Evolutionary conservation across 2,113 vertebrate species (phyloP).

Genomic region (Podocnemis expansa): DNA sequence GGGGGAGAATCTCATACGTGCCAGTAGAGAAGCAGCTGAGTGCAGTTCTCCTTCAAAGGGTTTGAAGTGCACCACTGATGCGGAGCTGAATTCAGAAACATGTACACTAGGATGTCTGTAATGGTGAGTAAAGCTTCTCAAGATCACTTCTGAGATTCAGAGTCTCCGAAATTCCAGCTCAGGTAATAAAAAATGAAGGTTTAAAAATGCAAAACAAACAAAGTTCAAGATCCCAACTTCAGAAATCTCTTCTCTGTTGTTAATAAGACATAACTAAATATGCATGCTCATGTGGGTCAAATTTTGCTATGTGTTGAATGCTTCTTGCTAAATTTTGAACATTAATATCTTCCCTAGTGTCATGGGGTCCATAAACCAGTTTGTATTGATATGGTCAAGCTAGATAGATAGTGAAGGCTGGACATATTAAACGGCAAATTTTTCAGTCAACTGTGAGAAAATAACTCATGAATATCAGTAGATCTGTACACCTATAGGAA

Average conservation of each 20-base stretch:
- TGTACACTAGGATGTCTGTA: slow-evolving; percentile 18
- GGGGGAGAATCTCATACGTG: slow-evolving; percentile 12
- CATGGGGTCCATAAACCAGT: not conserved
- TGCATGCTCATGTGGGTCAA: not conserved
- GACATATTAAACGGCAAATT: not conserved
- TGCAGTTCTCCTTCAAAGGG: slow-evolving; percentile 71
- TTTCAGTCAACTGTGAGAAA: not conserved
- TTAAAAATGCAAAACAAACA: not conserved
- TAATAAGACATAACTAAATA: not conserved
- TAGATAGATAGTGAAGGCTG: not conserved
- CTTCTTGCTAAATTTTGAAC: not conserved
- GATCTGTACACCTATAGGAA: not conserved
- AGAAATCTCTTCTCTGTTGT: not conserved
- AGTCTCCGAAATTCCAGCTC: not conserved
- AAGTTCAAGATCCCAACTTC: not conserved
- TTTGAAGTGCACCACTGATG: slow-evolving; percentile 57
- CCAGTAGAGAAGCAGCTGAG: slow-evolving; percentile 64
- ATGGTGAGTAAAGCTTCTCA: not conserved
- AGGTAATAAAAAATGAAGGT: not conserved
- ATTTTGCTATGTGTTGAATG: not conserved
- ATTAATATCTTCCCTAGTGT: not conserved
- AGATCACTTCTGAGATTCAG: not conserved
- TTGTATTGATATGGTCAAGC: not conserved
- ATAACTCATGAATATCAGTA: not conserved
- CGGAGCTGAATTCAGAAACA: slow-evolving; percentile 66